Evolutionary conservation across 2,113 vertebrate species (phyloP).

Genomic region (Hipposideros armiger): DNA sequence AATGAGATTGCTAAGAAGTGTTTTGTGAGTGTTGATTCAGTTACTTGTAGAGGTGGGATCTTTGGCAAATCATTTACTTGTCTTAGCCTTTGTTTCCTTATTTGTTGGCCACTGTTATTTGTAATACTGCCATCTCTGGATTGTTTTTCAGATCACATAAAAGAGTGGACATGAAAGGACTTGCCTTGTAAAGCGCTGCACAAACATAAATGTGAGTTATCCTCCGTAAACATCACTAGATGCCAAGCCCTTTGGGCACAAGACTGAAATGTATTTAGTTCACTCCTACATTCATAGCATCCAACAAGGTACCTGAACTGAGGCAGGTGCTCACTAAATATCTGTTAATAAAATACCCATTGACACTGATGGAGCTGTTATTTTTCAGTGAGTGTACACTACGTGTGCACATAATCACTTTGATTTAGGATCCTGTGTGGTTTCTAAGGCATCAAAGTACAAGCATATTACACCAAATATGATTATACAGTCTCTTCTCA

Average conservation of each 20-base stretch:
- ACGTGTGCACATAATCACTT: neutral
- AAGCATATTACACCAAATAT: neutral
- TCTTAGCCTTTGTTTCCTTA: neutral
- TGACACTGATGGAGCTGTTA: neutral
- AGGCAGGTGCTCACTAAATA: neutral
- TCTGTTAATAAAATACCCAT: neutral
- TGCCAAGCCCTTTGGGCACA: neutral
- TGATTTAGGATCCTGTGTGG: neutral
- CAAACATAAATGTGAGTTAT: neutral
- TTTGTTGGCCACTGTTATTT: neutral
- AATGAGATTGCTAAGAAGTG: slow-evolving; percentile 10
- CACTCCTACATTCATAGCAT: neutral
- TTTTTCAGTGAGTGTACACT: neutral
- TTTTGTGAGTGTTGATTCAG: neutral
- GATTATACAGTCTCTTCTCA: neutral
- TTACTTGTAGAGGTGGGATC: neutral
- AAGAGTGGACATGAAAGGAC: neutral
- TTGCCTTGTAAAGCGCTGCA: neutral
- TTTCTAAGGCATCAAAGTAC: slow-evolving; percentile 2
- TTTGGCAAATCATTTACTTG: neutral
- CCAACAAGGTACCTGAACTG: neutral
- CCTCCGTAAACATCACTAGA: neutral
- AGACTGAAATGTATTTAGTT: neutral
- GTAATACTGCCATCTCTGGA: neutral
- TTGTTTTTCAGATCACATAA: neutral